phyloP scores from a whole-genome alignment of 2,113 vertebrate genomes.

The Glaucidium brasilianum region DNA sequence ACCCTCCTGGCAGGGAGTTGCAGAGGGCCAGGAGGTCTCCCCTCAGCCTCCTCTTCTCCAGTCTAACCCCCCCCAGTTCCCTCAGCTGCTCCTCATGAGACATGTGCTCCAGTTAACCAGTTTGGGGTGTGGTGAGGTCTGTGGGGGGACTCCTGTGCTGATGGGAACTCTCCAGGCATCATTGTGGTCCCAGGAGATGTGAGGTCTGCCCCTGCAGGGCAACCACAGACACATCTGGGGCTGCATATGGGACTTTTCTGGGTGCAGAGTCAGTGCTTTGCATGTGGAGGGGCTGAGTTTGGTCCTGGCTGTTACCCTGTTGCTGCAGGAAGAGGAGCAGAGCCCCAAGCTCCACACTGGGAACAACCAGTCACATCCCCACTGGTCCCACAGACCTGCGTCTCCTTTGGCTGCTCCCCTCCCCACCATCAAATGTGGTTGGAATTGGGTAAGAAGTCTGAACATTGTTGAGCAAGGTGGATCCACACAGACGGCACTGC shows the following conservation, averaged over 20 bases:
- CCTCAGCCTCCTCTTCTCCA: too few species aligned
- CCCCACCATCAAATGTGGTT: accelerated
- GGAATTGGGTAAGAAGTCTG: not conserved
- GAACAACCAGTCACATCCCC: not conserved
- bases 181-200: accelerated
- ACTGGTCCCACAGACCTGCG: accelerated
- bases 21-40: too few species aligned
- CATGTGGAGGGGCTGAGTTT: not conserved
- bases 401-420: not conserved
- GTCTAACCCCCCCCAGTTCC: too few species aligned
- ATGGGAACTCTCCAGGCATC: accelerated
- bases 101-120: not conserved
- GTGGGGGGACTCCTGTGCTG: accelerated
- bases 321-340: not conserved
- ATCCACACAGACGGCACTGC: not conserved
- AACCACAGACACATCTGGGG: not conserved
- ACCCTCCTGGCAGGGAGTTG: too few species aligned
- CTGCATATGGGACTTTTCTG: not conserved
- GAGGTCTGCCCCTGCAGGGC: not conserved
- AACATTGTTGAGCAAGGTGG: not conserved
- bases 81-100: too few species aligned
- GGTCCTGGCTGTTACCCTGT: not conserved
- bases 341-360: not conserved
- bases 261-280: accelerated
- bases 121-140: accelerated